phyloP scores from a whole-genome alignment of 2,888 invertebrate species.

The Willowsia nigromaculata region DNA sequence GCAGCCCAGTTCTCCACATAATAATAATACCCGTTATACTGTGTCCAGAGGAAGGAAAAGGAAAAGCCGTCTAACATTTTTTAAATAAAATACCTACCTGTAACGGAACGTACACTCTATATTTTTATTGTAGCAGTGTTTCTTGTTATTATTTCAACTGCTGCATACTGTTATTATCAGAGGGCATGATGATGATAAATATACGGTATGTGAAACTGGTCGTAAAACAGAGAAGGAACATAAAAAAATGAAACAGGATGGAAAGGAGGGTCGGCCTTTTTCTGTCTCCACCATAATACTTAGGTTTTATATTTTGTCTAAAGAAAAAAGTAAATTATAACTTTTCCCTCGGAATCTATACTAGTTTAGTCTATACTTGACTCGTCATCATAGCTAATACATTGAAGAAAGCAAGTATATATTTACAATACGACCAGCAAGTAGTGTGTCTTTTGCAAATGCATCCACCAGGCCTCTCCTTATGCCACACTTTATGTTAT shows the following conservation, averaged over 20 bases:
- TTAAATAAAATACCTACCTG: background rate
- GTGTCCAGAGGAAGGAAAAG: background rate
- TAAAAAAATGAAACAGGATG: background rate
- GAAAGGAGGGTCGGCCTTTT: background rate
- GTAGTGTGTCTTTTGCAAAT: background rate
- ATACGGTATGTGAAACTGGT: background rate
- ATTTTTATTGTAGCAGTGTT: background rate
- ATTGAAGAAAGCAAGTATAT: background rate
- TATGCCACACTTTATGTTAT: background rate
- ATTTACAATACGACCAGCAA: too few species aligned
- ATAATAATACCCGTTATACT: background rate
- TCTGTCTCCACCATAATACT: background rate
- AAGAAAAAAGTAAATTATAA: conserved; percentile 38
- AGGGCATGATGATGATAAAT: background rate
- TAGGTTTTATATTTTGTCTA: background rate
- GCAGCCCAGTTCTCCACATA: background rate
- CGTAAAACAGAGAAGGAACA: background rate
- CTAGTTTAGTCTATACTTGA: background rate
- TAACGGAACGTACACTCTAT: background rate
- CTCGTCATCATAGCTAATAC: background rate
- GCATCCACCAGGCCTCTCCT: background rate
- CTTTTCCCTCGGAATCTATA: conserved; percentile 12
- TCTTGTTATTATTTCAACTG: background rate
- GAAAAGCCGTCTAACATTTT: background rate
- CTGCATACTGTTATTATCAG: background rate